These are phyloP conservation scores for Hipposideros armiger DNA, from an alignment of 2,113 vertebrate species.

Conservation along the genomic window DNA sequence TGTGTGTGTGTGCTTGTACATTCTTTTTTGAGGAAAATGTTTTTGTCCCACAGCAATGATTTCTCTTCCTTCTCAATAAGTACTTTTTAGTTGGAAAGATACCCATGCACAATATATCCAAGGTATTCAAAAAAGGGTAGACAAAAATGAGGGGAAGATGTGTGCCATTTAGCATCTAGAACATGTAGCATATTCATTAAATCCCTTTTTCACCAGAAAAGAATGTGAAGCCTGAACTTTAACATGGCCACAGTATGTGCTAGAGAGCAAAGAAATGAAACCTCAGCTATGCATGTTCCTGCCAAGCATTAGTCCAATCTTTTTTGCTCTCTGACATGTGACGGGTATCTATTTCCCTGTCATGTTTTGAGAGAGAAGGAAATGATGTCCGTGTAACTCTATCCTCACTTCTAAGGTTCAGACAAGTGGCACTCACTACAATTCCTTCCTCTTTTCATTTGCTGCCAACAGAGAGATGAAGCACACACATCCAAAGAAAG, in stretches of 20 bases:
- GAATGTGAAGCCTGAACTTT: constrained; percentile 77
- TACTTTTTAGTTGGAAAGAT: constrained; percentile 65
- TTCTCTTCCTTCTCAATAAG: constrained; percentile 65
- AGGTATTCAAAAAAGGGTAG: constrained; percentile 76
- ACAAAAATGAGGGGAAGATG: constrained; percentile 78
- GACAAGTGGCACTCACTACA: neutral
- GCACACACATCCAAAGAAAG: neutral
- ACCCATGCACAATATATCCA: neutral
- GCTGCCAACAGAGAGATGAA: constrained; percentile 25
- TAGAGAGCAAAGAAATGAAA: constrained; percentile 72
- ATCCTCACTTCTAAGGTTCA: constrained; percentile 58
- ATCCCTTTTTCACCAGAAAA: constrained; percentile 65
- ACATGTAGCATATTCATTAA: constrained; percentile 76
- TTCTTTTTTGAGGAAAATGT: constrained; percentile 84
- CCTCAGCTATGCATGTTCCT: constrained; percentile 62
- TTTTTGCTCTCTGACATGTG: constrained; percentile 57
- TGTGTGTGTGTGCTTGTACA: constrained; percentile 77
- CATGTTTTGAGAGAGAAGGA: constrained; percentile 67
- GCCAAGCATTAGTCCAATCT: constrained; percentile 68
- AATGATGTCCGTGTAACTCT: constrained; percentile 59
- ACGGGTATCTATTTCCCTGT: constrained; percentile 60
- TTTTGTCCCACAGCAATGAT: constrained; percentile 85
- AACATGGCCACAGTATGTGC: constrained; percentile 69
- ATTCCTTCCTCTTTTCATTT: constrained; percentile 39
- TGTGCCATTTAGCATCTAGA: constrained; percentile 76